Percentiles rank a stretch among this genome's conserved stretches.
These are phyloP conservation scores for Phasianus colchicus DNA, from an alignment of 2,113 vertebrate genomes.

Conservation along the genomic window DNA sequence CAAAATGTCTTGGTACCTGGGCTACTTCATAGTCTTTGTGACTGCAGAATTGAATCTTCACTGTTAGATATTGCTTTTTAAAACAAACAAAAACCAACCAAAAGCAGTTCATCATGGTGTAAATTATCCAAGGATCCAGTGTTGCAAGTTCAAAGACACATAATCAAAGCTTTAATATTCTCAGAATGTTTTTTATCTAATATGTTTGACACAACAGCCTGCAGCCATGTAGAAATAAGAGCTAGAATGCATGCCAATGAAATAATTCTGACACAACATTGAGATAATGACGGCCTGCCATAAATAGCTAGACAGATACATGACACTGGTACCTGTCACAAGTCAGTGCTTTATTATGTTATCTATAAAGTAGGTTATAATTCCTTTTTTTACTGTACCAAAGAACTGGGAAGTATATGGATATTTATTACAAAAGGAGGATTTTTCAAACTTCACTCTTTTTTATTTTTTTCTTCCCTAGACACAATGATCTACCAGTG, in stretches of 20 bases:
- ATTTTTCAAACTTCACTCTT: not conserved
- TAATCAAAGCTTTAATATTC: constrained; percentile 15
- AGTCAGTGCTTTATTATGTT: not conserved
- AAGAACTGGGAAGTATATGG: not conserved
- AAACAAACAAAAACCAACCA: not conserved
- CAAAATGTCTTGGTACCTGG: not conserved
- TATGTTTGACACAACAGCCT: not conserved
- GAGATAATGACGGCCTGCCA: not conserved
- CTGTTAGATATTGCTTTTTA: not conserved
- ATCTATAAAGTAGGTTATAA: not conserved
- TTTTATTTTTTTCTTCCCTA: not conserved
- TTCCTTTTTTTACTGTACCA: not conserved
- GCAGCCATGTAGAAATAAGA: not conserved
- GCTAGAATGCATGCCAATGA: not conserved
- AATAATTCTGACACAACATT: not conserved
- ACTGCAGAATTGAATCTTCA: not conserved
- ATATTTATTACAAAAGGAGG: not conserved
- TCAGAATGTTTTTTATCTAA: not conserved
- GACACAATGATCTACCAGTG: not conserved
- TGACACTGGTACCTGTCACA: not conserved
- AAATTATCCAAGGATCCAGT: not conserved
- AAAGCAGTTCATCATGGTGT: not conserved
- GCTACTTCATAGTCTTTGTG: not conserved
- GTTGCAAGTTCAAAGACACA: not conserved
- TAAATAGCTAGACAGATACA: not conserved